Evolutionary conservation across 1,140 invertebrate species (phyloP), one percentile per base, ranked within the genome.

Genomic region (Nautilus pompilius): DNA sequence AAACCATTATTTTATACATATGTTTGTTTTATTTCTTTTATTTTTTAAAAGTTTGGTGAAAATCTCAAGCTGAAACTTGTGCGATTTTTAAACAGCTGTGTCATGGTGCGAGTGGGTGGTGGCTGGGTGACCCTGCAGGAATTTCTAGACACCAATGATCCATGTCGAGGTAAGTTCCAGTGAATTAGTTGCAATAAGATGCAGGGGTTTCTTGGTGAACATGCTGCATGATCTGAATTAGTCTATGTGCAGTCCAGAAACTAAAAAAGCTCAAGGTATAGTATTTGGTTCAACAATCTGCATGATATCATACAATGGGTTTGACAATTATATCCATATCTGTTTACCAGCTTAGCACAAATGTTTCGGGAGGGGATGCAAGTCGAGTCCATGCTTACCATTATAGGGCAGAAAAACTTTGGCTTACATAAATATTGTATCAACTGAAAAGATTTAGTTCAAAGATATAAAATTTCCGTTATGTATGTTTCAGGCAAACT

Each of bases 31-130:
- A n/a, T n/a, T 61, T 58, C 29, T 34, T 51, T 34, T 58, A 69
- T 76, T 73, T 20, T 59, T 74, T 81, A 85, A 62, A 77, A 98
- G 95, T 98, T 98, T 87, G 95, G 96, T 51, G 96, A 98, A 83
- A 96, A 93, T 68, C 94, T 97, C 79, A 99, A 99, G 82, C 86
- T 98, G 22, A 89, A 96, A 55, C 85, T 99, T 53, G 97, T 99
- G 1, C 90, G 97, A 13, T 79, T 81, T 65, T 67, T 83, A 15
- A 82, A 82, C 72, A 77, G 73, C 57, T 75, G 73, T 81, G 93
- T 95, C 84, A 96, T 96, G 93, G 93, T 96, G 13, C 87, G 94
- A 72, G 93, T 96, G 22, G 93, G 93, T 48, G 93, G 93, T 30
- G 85, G 93, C 48, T 95, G 93, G 93, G 92, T 95, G 81, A 95